Evolutionary conservation across 2,888 invertebrate genomes (phyloP), one percentile per base, ranked within the genome.

Genomic region (Gryllus longicercus): DNA sequence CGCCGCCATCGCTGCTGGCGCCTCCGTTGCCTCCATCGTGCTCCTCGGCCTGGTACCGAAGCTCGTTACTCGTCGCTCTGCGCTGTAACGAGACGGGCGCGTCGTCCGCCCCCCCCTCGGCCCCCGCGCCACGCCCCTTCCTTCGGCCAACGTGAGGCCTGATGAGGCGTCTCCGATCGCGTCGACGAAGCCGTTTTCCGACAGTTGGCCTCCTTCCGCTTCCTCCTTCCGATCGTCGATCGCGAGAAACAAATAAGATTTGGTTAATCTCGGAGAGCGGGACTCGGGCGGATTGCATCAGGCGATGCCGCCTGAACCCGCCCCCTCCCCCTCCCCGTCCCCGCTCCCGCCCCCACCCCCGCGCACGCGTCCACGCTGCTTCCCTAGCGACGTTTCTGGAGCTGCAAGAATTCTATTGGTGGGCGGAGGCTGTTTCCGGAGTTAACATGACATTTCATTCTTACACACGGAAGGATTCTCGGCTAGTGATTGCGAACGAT

Each of bases 191-290:
- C n/a, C 63, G 63, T 63, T 63, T n/a, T n/a, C 16, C 63, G n/a
- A 63, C 63, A 18, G 16, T n/a, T 16, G 4, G 16, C 63, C n/a
- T 63, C 63, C 63, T 63, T 63, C 63, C 63, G 63, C n/a, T 63
- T 4, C n/a, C n/a, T 63, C n/a, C 63, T 63, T n/a, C 63, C 63
- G 63, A 63, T 63, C 16, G 63, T 18, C 16, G 63, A 63, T 63
- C 63, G 63, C 63, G 63, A 63, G 63, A 63, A 63, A 63, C 63
- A 63, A 63, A 63, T 63, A 63, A 63, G 63, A 63, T 63, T 63
- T 63, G 63, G 63, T 63, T 63, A 63, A 63, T 63, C 63, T 63
- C 16, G 63, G 63, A n/a, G 63, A 63, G 63, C 63, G 63, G 16
- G n/a, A 18, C 63, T n/a, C 63, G 14, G 63, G 63, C 63, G 38